These are phyloP conservation scores for Irena cyanogastra DNA, from an alignment of 2,113 vertebrate species.

Conservation along the genomic window DNA sequence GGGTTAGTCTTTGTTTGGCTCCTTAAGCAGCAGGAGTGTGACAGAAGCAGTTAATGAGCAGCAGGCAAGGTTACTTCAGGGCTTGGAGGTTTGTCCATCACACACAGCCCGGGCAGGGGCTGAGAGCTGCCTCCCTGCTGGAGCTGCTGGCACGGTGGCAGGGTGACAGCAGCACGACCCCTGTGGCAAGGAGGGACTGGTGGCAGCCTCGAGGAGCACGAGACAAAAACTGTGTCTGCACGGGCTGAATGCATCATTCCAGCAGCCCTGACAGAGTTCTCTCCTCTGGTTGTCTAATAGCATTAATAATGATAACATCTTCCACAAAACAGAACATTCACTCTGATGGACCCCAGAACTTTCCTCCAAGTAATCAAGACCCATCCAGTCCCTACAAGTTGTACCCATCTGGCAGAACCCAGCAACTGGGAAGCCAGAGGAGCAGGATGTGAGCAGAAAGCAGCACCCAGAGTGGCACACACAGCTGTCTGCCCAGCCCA, in stretches of 20 bases:
- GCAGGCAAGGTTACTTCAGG: conserved; percentile 20
- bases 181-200: not conserved
- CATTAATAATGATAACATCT: not conserved
- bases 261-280: not conserved
- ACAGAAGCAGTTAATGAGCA: conserved; percentile 25
- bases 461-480: not conserved
- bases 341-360: not conserved
- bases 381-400: not conserved
- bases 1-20: conserved; percentile 5
- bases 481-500: not conserved
- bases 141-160: not conserved
- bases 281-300: not conserved
- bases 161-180: not conserved
- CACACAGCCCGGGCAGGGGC: not conserved
- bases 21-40: not conserved
- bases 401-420: not conserved
- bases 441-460: not conserved
- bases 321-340: not conserved
- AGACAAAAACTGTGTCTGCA: not conserved
- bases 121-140: not conserved
- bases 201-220: not conserved
- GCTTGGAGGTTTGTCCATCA: not conserved
- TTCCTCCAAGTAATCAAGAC: not conserved
- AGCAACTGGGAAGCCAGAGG: not conserved
- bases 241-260: fast-evolving